phyloP scores from a whole-genome alignment of 1,140 invertebrate genomes.

The Drosophila tropicalis region DNA sequence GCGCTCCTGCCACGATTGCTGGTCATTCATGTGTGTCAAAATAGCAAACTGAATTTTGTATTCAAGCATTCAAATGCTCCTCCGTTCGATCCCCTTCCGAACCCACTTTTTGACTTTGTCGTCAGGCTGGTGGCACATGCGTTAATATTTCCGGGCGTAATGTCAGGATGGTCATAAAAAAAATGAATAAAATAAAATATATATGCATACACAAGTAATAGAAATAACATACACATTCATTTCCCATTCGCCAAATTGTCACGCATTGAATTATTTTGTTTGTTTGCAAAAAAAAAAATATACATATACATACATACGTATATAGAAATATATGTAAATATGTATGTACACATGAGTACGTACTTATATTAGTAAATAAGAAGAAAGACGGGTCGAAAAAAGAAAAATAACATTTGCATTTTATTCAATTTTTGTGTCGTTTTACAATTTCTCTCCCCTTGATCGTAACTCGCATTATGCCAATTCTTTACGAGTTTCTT shows the following conservation, averaged over 20 bases:
- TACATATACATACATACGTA: neutral
- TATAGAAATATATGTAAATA: neutral
- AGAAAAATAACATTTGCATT: slow-evolving; percentile 78
- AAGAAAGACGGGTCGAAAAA: slow-evolving; percentile 45
- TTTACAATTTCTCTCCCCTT: slow-evolving; percentile 13
- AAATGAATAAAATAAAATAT: slow-evolving; percentile 52
- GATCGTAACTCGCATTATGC: slow-evolving; percentile 56
- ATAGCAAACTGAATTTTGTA: slow-evolving; percentile 79
- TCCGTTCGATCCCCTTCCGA: slow-evolving; percentile 21
- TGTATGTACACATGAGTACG: neutral
- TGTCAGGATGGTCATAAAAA: slow-evolving; percentile 68
- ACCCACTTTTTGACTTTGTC: slow-evolving; percentile 2
- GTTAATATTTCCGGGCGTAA: slow-evolving; percentile 77
- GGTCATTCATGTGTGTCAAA: slow-evolving; percentile 81
- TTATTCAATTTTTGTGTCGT: slow-evolving; percentile 68
- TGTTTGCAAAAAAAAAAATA: slow-evolving; percentile 31
- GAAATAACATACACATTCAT: slow-evolving; percentile 19
- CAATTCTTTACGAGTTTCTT: slow-evolving; percentile 74
- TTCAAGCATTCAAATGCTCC: slow-evolving; percentile 73
- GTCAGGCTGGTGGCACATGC: slow-evolving; percentile 63
- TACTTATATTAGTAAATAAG: neutral
- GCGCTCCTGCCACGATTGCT: slow-evolving; percentile 48
- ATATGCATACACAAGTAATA: slow-evolving; percentile 40
- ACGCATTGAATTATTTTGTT: slow-evolving; percentile 74
- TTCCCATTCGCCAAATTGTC: slow-evolving; percentile 63